Percentiles rank a stretch among this genome's conserved stretches.
Conservation (phyloP, 1,140 invertebrate genomes). For the Ptiloglossa arizonensis region DNA sequence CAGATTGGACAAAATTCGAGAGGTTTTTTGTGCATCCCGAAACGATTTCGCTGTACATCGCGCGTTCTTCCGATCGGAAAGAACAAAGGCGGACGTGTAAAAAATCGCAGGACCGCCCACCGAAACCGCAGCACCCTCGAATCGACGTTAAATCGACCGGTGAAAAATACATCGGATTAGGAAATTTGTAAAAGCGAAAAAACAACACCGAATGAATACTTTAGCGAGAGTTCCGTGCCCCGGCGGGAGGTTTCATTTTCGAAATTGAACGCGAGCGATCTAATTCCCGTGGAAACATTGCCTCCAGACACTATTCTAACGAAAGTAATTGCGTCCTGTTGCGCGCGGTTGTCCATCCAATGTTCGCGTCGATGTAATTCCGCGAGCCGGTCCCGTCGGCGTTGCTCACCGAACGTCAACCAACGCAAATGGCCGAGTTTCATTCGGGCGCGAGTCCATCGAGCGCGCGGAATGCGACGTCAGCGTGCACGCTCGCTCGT, state of each 20-base stretch:
- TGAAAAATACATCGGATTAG: too few relatives aligned
- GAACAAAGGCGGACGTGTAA: too few relatives aligned
- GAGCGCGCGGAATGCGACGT: conserved; percentile 60
- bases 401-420: conserved; percentile 46
- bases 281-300: conserved; percentile 14
- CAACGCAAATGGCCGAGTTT: conserved; percentile 57
- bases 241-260: not conserved
- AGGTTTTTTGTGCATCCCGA: too few relatives aligned
- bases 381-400: conserved; percentile 50
- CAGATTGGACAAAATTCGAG: too few relatives aligned
- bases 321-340: conserved; percentile 52
- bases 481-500: conserved; percentile 30
- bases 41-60: too few relatives aligned
- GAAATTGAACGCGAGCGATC: conserved; percentile 49
- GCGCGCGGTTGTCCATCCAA: conserved; percentile 21
- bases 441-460: conserved; percentile 61
- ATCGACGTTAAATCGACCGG: too few relatives aligned
- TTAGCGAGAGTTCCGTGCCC: not conserved
- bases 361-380: conserved; percentile 61
- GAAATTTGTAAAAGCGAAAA: too few relatives aligned
- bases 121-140: too few relatives aligned
- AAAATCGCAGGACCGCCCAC: too few relatives aligned
- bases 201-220: too few relatives aligned
- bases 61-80: too few relatives aligned
- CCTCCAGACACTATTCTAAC: conserved; percentile 18